A percentile compares a stretch with the other conserved stretches of the same genome.
Evolutionary conservation across 2,888 invertebrate species (phyloP).

Genomic region (Trachelus troglodyta): DNA sequence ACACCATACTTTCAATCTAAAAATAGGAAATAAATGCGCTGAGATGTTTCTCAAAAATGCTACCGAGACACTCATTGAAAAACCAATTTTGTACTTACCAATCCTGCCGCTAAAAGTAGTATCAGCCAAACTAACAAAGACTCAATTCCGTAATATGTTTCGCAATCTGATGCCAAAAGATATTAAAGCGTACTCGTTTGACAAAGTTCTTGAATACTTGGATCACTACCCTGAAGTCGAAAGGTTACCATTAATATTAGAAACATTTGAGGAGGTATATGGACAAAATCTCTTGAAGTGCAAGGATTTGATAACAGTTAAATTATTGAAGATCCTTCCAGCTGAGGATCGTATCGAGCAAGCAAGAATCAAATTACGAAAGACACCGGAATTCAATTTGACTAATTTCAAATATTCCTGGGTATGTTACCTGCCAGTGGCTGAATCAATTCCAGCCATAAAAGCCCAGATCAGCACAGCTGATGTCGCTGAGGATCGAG

Average conservation of each 20-base stretch:
- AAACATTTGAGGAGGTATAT: conserved; percentile 44
- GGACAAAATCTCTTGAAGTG: conserved; percentile 31
- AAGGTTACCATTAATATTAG: conserved; percentile 31
- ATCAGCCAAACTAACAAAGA: conserved; percentile 21
- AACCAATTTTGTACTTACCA: conserved; percentile 35
- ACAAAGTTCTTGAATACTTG: conserved; percentile 30
- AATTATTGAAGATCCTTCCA: conserved; percentile 42
- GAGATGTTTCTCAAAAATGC: conserved; percentile 46
- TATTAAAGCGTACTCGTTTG: conserved; percentile 18
- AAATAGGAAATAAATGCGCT: conserved; percentile 40
- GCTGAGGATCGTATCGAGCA: conserved; percentile 39
- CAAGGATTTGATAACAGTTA: conserved; percentile 23
- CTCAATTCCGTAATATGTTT: conserved; percentile 44
- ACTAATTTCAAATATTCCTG: conserved; percentile 27
- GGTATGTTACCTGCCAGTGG: conserved; percentile 46
- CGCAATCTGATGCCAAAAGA: conserved; percentile 35
- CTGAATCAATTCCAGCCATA: conserved; percentile 41
- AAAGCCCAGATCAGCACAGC: conserved; percentile 39
- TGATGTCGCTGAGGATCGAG: conserved; percentile 28
- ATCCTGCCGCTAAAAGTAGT: conserved; percentile 44
- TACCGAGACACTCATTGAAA: conserved; percentile 32
- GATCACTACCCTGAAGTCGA: conserved; percentile 40
- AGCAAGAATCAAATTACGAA: conserved; percentile 43
- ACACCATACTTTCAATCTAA: conserved; percentile 20
- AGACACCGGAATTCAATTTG: conserved; percentile 3